phyloP scores from a whole-genome alignment of 2,888 invertebrate genomes.

The Caenorhabditis sp. region DNA sequence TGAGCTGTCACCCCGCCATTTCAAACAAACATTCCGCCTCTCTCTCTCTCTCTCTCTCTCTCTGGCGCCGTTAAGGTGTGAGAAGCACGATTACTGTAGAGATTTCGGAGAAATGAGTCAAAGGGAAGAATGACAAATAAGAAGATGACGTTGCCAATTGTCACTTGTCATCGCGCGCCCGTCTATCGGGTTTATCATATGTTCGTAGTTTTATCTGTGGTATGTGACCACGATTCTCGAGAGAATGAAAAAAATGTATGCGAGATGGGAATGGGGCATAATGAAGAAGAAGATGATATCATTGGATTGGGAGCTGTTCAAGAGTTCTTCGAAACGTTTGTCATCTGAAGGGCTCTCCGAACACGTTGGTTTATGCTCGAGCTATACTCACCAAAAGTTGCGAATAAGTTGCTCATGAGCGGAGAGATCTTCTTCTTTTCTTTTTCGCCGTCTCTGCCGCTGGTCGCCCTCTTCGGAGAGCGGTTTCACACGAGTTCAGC shows the following conservation, averaged over 20 bases:
- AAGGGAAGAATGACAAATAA: conserved; percentile 16
- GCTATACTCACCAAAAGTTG: no score
- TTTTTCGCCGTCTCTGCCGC: no score
- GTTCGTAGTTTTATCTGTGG: conserved; percentile 11
- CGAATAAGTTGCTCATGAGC: no score
- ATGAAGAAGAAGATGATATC: conserved; percentile 24
- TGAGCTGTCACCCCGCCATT: conserved; percentile 51
- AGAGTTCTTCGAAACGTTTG: neutral
- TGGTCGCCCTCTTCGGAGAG: no score
- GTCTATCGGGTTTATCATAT: conserved; percentile 8
- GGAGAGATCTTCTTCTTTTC: no score
- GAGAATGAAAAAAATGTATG: neutral
- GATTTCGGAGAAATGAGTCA: conserved; percentile 18
- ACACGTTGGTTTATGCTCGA: no score
- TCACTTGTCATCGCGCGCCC: conserved; percentile 1
- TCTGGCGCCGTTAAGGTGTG: conserved; percentile 13
- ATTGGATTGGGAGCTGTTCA: conserved; percentile 27
- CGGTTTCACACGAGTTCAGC: neutral
- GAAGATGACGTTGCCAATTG: conserved; percentile 9
- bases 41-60: conserved; percentile 18
- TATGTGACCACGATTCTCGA: conserved; percentile 13
- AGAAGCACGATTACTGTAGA: conserved; percentile 18
- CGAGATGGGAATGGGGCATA: neutral
- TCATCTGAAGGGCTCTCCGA: neutral
- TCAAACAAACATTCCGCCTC: conserved; percentile 36